Percentiles rank a stretch among this genome's conserved stretches.
phyloP scores from a whole-genome alignment of 2,113 vertebrate species.

The Psittacus erithacus region DNA sequence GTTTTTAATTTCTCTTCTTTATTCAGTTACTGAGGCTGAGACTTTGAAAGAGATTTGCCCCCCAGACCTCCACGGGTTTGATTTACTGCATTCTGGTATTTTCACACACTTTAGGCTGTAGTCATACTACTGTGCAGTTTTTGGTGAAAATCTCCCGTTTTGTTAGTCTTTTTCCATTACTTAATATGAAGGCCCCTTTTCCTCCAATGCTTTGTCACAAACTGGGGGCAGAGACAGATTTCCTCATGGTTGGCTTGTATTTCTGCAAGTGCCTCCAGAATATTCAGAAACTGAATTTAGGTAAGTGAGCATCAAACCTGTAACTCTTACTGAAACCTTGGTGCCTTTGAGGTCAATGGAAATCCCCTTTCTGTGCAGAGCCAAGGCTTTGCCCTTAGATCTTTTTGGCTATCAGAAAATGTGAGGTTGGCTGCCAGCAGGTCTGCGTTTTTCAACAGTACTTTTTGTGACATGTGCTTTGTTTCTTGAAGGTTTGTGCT shows the following conservation, averaged over 20 bases:
- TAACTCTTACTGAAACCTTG: background rate
- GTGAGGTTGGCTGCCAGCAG: background rate
- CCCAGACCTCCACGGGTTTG: background rate
- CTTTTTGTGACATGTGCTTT: background rate
- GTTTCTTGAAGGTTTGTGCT: background rate
- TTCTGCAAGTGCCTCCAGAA: background rate
- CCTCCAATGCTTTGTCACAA: background rate
- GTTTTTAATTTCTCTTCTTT: conserved; percentile 22
- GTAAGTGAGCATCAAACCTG: background rate
- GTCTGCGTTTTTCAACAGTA: background rate
- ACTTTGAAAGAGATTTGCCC: background rate
- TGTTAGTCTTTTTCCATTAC: background rate
- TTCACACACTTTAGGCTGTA: background rate
- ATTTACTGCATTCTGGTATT: background rate
- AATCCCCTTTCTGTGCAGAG: background rate
- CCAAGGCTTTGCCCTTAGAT: background rate
- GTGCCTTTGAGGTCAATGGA: background rate
- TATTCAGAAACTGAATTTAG: background rate
- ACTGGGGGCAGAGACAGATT: background rate
- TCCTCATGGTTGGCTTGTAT: background rate
- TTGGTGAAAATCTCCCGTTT: background rate
- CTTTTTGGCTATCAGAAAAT: background rate
- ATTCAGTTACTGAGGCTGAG: conserved; percentile 1
- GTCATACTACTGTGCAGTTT: background rate
- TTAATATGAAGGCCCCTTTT: background rate